Conservation (phyloP, 1,140 invertebrate genomes). For the Bombus ignitus region DNA sequence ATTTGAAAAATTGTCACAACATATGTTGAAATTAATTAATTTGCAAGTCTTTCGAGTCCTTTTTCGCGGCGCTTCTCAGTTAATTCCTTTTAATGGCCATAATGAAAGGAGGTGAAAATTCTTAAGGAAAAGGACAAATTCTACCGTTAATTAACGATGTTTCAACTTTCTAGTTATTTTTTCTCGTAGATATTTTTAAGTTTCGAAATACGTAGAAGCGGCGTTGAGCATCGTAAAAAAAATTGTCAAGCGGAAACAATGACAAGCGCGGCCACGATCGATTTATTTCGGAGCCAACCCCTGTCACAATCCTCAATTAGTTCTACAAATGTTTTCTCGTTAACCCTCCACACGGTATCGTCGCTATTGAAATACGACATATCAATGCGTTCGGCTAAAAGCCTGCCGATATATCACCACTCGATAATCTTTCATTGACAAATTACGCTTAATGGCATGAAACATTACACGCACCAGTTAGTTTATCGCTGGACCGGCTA, state of each 20-base stretch:
- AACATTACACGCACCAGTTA: slow-evolving; percentile 27
- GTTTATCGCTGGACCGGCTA: not conserved
- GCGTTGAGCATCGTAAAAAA: not conserved
- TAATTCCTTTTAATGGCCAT: not conserved
- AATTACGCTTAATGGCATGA: slow-evolving; percentile 53
- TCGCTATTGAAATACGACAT: slow-evolving; percentile 54
- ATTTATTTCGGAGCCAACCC: slow-evolving; percentile 32
- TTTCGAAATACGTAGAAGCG: not conserved
- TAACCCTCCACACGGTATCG: slow-evolving; percentile 37
- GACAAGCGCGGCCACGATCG: slow-evolving; percentile 14
- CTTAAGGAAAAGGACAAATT: not conserved
- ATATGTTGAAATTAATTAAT: slow-evolving; percentile 47
- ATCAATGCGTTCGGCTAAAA: slow-evolving; percentile 51
- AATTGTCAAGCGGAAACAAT: not conserved
- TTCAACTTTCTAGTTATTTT: not conserved
- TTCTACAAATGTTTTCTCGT: slow-evolving; percentile 57
- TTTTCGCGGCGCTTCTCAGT: not conserved
- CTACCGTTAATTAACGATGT: slow-evolving; percentile 25
- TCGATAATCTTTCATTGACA: slow-evolving; percentile 55
- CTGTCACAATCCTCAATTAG: slow-evolving; percentile 54
- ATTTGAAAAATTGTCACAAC: not conserved
- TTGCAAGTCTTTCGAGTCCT: slow-evolving; percentile 34
- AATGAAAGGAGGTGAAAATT: not conserved
- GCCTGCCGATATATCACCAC: slow-evolving; percentile 43
- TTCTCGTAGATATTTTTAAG: not conserved